A percentile compares a stretch with the other conserved stretches of the same genome.
Conservation (phyloP, 2,113 vertebrate genomes). For the Anseranas semipalmata region DNA sequence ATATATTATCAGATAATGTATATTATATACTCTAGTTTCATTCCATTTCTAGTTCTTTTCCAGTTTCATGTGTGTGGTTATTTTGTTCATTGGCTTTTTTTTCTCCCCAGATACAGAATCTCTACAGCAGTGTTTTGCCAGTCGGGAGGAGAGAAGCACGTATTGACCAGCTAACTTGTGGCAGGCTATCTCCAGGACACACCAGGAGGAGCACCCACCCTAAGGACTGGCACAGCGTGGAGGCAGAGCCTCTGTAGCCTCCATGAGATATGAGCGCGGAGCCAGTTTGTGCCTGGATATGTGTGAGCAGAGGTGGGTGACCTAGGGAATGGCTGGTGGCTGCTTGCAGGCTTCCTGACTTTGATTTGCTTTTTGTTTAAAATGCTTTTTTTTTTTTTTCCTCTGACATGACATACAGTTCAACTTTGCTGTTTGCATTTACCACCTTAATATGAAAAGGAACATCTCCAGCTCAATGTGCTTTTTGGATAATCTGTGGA, state of each 20-base stretch:
- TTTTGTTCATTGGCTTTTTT: fast-evolving
- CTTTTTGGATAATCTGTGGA: background rate
- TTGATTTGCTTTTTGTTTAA: background rate
- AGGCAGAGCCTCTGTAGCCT: background rate
- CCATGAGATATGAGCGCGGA: fast-evolving
- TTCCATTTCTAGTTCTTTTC: background rate
- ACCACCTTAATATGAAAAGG: background rate
- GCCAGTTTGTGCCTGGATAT: too few species aligned
- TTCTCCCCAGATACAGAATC: background rate
- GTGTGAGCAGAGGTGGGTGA: background rate
- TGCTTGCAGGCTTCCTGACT: background rate
- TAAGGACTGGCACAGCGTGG: fast-evolving
- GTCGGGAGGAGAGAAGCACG: fast-evolving
- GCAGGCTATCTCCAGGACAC: background rate
- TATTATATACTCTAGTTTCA: background rate
- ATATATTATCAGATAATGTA: background rate
- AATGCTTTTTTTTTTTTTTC: background rate
- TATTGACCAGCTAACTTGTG: fast-evolving
- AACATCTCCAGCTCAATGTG: background rate
- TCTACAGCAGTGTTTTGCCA: background rate
- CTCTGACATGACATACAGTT: background rate
- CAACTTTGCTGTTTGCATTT: background rate
- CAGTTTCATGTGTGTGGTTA: background rate
- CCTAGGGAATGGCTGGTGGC: background rate
- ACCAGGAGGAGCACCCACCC: background rate